phyloP scores from a whole-genome alignment of 2,797 vertebrate species.

The Lepus oiostolus region DNA sequence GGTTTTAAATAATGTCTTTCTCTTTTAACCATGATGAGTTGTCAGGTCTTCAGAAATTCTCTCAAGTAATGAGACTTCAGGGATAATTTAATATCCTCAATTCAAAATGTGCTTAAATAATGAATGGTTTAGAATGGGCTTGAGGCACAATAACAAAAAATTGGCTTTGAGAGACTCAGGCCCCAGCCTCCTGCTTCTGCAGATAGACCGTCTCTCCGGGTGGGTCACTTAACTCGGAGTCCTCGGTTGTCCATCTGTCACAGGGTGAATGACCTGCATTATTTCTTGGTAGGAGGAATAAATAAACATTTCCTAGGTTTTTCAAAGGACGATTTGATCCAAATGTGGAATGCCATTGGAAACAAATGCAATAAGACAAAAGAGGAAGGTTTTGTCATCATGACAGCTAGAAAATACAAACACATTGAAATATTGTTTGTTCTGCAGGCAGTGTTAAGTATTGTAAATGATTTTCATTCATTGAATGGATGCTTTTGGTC shows the following conservation, averaged over 20 bases:
- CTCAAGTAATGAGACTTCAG: constrained; percentile 48
- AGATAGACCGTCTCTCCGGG: constrained; percentile 14
- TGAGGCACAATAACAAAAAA: constrained; percentile 2
- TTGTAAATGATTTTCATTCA: constrained; percentile 42
- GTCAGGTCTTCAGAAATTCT: constrained; percentile 59
- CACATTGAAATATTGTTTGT: constrained; percentile 61
- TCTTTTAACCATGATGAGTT: constrained; percentile 45
- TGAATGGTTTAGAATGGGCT: constrained; percentile 35
- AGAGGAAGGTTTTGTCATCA: constrained; percentile 61
- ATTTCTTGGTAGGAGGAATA: constrained; percentile 67
- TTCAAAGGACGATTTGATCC: constrained; percentile 55
- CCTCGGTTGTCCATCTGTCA: constrained; percentile 69
- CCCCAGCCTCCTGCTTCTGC: background rate
- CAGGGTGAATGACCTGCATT: constrained; percentile 59
- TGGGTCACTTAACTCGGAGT: constrained; percentile 49
- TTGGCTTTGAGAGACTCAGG: background rate
- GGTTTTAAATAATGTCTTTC: constrained; percentile 48
- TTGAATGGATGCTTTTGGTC: constrained; percentile 29
- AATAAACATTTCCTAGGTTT: constrained; percentile 70
- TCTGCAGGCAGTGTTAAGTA: constrained; percentile 31
- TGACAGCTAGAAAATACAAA: constrained; percentile 62
- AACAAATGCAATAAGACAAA: constrained; percentile 60
- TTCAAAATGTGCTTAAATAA: constrained; percentile 55
- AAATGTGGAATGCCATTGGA: constrained; percentile 69
- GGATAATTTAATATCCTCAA: constrained; percentile 27